These are phyloP conservation scores for Enteromius anoplus DNA, from an alignment of 2,797 vertebrate genomes.

Conservation along the genomic window DNA sequence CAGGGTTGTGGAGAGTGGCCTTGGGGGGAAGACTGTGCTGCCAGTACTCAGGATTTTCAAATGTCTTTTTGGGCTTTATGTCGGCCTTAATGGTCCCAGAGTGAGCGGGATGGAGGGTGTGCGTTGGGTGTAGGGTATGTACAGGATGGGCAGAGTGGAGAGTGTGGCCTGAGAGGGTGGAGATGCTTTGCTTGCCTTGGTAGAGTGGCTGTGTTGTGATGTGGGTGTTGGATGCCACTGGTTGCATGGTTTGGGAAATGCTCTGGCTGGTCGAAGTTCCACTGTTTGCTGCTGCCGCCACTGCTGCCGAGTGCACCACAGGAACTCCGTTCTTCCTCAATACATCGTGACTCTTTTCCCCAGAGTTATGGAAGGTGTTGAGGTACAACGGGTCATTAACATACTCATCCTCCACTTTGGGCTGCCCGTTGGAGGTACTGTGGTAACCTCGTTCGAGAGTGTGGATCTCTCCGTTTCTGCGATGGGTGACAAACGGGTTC, in stretches of 20 bases:
- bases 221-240: slow-evolving; percentile 54
- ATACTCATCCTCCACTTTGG: slow-evolving; percentile 88
- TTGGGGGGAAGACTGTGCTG: slow-evolving; percentile 97
- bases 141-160: slow-evolving; percentile 75
- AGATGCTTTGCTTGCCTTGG: slow-evolving; percentile 72
- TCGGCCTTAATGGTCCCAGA: slow-evolving; percentile 79
- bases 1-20: slow-evolving; percentile 91
- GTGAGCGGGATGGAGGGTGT: slow-evolving; percentile 75
- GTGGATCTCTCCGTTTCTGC: slow-evolving; percentile 92
- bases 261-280: slow-evolving; percentile 71
- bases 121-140: slow-evolving; percentile 62
- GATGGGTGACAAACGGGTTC: slow-evolving; percentile 93
- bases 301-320: slow-evolving; percentile 35
- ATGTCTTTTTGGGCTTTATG: slow-evolving; percentile 93
- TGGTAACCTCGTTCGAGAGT: slow-evolving; percentile 87
- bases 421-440: slow-evolving; percentile 77
- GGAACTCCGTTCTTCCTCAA: slow-evolving; percentile 82
- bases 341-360: slow-evolving; percentile 77
- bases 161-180: slow-evolving; percentile 76
- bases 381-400: slow-evolving; percentile 96
- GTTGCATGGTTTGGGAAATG: slow-evolving; percentile 76
- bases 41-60: slow-evolving; percentile 99
- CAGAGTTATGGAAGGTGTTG: slow-evolving; percentile 90
- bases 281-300: slow-evolving; percentile 41
- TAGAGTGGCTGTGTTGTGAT: slow-evolving; percentile 70